Evolutionary conservation across 2,888 invertebrate genomes (phyloP).

Genomic region (Acrobasis repandana): DNA sequence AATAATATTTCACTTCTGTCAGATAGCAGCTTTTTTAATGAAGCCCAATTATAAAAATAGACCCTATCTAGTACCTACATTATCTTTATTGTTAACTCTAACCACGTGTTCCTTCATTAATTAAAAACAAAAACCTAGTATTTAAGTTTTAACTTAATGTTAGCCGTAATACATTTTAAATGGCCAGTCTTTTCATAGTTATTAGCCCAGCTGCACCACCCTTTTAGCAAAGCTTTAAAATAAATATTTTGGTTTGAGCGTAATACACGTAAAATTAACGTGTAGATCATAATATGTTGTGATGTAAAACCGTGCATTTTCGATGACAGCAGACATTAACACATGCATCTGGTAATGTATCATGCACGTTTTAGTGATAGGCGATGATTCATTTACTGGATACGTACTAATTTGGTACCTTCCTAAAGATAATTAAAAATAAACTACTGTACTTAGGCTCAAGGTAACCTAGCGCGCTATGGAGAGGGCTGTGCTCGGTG

Average conservation of each 20-base stretch:
- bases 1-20: too few relatives aligned
- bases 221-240: conserved; percentile 42
- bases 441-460: too few relatives aligned
- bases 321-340: conserved; percentile 64
- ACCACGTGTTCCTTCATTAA: background rate
- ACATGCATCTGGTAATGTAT: conserved; percentile 42
- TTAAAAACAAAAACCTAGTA: background rate
- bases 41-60: too few relatives aligned
- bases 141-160: conserved; percentile 3
- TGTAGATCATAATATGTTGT: conserved; percentile 39
- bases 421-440: too few relatives aligned
- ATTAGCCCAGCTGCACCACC: conserved; percentile 27
- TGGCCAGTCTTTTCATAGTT: conserved; percentile 17
- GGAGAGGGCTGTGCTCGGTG: too few relatives aligned
- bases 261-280: conserved; percentile 51
- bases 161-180: conserved; percentile 3
- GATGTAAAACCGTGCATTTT: conserved; percentile 48
- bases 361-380: background rate
- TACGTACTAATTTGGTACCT: too few relatives aligned
- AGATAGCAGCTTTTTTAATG: too few relatives aligned
- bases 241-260: conserved; percentile 55
- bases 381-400: background rate
- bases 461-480: too few relatives aligned
- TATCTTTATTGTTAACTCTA: too few relatives aligned
- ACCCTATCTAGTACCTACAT: too few relatives aligned